Evolutionary conservation across 2,888 invertebrate genomes (phyloP).

Genomic region (Parthenolecanium corni): DNA sequence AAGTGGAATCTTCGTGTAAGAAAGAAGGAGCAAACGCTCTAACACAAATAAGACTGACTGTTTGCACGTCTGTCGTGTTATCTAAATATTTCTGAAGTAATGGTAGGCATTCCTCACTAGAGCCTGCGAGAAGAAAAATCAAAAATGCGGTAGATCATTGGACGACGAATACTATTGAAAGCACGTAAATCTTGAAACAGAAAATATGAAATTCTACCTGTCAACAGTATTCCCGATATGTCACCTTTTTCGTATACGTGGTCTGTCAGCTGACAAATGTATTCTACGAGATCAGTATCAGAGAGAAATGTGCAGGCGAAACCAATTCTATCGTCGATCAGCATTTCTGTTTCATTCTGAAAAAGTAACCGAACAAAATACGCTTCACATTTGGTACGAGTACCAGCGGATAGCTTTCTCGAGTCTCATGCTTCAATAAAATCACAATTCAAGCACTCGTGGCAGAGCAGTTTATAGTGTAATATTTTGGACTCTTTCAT

Average conservation of each 20-base stretch:
- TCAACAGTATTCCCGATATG: conserved; percentile 71
- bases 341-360: conserved; percentile 70
- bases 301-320: conserved; percentile 78
- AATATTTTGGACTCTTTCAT: too few relatives aligned
- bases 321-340: conserved; percentile 78
- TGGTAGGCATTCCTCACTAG: conserved; percentile 53
- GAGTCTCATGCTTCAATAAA: neutral
- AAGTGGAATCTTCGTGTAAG: conserved; percentile 47
- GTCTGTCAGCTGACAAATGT: conserved; percentile 57
- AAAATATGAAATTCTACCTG: conserved; percentile 44
- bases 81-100: conserved; percentile 81
- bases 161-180: neutral
- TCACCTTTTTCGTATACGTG: conserved; percentile 64
- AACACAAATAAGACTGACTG: conserved; percentile 67
- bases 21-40: conserved; percentile 63
- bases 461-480: too few relatives aligned
- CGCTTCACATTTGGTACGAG: neutral
- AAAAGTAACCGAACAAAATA: conserved; percentile 34
- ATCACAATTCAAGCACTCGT: too few relatives aligned
- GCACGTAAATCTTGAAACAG: too few relatives aligned
- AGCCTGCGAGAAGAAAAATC: conserved; percentile 41
- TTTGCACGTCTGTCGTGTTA: conserved; percentile 78
- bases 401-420: too few relatives aligned
- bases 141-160: neutral
- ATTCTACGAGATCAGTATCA: conserved; percentile 66